Conservation (phyloP, 2,797 vertebrate genomes). For the Rhinoraja longicauda region DNA sequence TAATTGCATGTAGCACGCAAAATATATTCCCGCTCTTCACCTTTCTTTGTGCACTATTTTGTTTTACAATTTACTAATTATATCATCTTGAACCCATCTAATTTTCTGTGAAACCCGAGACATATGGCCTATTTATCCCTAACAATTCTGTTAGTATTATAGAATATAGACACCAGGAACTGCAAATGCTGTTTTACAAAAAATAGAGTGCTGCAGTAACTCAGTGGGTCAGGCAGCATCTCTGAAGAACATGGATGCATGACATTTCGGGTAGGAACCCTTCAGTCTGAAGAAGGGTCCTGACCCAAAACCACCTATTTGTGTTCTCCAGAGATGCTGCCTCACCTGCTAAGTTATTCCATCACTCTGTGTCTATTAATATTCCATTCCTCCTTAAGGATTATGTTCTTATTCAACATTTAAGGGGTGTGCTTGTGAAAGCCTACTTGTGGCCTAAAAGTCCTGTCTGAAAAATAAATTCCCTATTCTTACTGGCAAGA, state of each 20-base stretch:
- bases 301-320: too few relatives aligned
- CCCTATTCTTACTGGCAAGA: background rate
- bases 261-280: too few relatives aligned
- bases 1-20: background rate
- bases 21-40: background rate
- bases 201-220: too few relatives aligned
- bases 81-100: background rate
- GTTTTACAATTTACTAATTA: background rate
- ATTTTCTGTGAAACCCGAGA: too few relatives aligned
- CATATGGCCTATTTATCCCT: background rate
- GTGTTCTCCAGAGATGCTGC: too few relatives aligned
- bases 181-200: too few relatives aligned
- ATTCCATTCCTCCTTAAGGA: background rate
- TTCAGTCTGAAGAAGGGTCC: too few relatives aligned
- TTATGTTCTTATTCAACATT: background rate
- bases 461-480: background rate
- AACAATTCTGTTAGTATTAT: background rate
- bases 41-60: background rate
- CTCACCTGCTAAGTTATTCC: too few relatives aligned
- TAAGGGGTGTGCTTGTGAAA: background rate
- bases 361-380: background rate
- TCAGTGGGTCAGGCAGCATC: too few relatives aligned
- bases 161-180: too few relatives aligned
- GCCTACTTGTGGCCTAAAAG: background rate
- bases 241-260: too few relatives aligned